Base-by-base conservation (phyloP, 1,140 invertebrate species). In the Cotesia chilonis region DNA sequence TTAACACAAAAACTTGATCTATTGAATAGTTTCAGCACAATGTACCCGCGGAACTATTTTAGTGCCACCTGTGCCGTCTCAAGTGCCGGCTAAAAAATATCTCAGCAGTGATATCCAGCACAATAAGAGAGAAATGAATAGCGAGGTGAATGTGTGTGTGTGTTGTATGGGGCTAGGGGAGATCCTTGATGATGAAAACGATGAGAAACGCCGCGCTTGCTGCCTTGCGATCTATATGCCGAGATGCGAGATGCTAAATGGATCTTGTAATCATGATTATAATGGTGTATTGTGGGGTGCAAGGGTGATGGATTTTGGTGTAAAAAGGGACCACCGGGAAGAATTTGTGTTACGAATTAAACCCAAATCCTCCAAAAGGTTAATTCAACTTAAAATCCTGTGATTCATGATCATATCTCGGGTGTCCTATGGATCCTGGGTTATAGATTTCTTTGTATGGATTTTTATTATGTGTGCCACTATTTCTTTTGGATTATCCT, bases 321-420 rank as follows among this genome's bases (percentile, higher is more conserved):
- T 52, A 65, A n/a, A 63, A 38, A 78, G 78, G 76, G 81, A 84
- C 84, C 82, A 84, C 83, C 81, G 77, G 77, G 72, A 71, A 76
- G 72, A 71, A 38, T 28, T 77, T 51, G 63, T 74, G 60, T 81
- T 80, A 80, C 78, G 74, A 84, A 86, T 84, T 80, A 80, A 85
- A 84, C 81, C 80, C 77, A 74, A 71, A 77, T 37, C 63, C 57
- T 55, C 37, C 78, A 79, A 75, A 79, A 77, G 74, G 82, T 85
- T 83, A 84, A 85, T 84, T 85, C 83, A 79, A 79, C 79, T 80
- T 78, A 67, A 82, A 84, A 86, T 84, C 83, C 81, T 77, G 69
- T 84, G 82, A 85, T 85, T 83, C 82, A 85, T 82, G 77, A 73
- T 54, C 5, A 36, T 35, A 28, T 36, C 59, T 55, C n/a, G 17